phyloP scores from a whole-genome alignment of 2,113 vertebrate genomes.

The Martes martes region DNA sequence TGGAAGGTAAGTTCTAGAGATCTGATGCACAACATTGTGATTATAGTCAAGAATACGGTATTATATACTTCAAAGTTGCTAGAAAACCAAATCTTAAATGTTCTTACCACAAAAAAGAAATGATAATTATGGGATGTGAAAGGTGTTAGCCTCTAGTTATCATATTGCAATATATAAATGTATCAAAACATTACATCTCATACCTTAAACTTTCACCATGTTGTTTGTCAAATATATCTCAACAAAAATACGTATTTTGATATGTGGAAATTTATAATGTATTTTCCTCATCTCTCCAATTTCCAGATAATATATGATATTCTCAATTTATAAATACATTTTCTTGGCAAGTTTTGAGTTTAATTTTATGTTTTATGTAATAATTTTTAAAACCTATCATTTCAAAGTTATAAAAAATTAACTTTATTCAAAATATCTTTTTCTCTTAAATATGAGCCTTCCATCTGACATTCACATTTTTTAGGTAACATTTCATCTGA shows the following conservation, averaged over 20 bases:
- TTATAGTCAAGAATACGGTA: neutral
- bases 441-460: constrained; percentile 23
- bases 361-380: neutral
- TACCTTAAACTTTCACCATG: neutral
- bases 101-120: neutral
- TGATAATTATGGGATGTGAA: neutral
- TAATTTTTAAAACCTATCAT: neutral
- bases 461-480: neutral
- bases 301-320: neutral
- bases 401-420: neutral
- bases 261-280: neutral
- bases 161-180: neutral
- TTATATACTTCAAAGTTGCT: neutral
- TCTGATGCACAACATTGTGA: neutral
- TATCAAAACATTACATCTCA: neutral
- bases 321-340: neutral
- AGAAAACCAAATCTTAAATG: neutral
- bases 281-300: neutral
- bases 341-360: constrained; percentile 14
- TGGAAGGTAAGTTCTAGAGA: neutral
- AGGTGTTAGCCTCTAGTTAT: neutral
- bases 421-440: constrained; percentile 30
- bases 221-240: neutral
- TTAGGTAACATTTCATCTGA: neutral
- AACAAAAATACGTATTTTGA: neutral